phyloP scores from a whole-genome alignment of 1,140 invertebrate genomes.

The Cepaea nemoralis region DNA sequence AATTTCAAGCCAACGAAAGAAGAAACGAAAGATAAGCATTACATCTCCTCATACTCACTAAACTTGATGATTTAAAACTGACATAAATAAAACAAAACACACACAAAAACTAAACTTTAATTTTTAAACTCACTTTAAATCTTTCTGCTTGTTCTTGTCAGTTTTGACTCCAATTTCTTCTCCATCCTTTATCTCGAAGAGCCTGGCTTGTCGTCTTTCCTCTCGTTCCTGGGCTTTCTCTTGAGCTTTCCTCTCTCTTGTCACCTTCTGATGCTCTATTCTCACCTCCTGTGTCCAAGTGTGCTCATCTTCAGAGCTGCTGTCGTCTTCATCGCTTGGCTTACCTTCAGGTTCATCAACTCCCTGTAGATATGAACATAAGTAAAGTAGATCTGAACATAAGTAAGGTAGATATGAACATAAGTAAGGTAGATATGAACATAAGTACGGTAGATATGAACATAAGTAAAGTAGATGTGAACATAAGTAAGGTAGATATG shows the following conservation, averaged over 20 bases:
- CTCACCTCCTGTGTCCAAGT: constrained; percentile 85
- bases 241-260: constrained; percentile 69
- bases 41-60: too few relatives aligned
- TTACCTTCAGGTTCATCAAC: constrained; percentile 69
- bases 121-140: constrained; percentile 66
- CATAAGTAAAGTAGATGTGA: too few relatives aligned
- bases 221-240: constrained; percentile 38
- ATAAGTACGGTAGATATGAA: too few relatives aligned
- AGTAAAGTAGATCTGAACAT: too few relatives aligned
- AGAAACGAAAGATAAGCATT: too few relatives aligned
- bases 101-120: too few relatives aligned
- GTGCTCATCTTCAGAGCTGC: constrained; percentile 82
- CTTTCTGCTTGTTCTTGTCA: constrained; percentile 72
- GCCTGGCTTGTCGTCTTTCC: constrained; percentile 71
- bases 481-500: too few relatives aligned
- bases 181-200: constrained; percentile 79
- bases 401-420: too few relatives aligned
- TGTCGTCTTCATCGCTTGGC: constrained; percentile 68
- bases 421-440: too few relatives aligned
- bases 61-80: too few relatives aligned
- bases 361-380: constrained; percentile 39
- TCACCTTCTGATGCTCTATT: constrained; percentile 78
- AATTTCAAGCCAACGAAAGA: too few relatives aligned
- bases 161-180: constrained; percentile 75
- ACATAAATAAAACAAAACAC: too few relatives aligned